phyloP scores from a whole-genome alignment of 2,113 vertebrate species.

The Spheniscus mendiculus region DNA sequence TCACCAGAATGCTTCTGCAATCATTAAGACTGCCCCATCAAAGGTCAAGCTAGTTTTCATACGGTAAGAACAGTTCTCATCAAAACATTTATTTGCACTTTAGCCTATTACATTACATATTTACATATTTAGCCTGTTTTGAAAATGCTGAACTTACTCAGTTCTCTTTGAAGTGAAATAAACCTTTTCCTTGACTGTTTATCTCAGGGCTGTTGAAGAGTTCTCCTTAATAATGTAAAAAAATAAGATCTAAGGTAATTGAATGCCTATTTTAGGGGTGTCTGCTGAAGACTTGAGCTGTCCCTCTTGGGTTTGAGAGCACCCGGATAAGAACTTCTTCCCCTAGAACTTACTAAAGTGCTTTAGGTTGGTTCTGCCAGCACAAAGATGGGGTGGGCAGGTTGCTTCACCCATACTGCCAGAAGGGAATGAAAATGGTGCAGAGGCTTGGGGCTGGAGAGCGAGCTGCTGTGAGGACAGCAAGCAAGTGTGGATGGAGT shows the following conservation, averaged over 20 bases:
- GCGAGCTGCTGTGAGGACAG: not conserved
- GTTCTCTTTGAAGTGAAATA: not conserved
- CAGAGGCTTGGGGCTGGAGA: not conserved
- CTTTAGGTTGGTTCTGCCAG: not conserved
- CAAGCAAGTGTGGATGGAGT: not conserved
- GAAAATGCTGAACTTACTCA: not conserved
- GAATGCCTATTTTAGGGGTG: not conserved
- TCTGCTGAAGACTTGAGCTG: not conserved
- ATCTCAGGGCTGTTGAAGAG: not conserved
- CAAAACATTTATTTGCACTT: not conserved
- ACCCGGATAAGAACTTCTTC: not conserved
- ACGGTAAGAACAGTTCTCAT: conserved; percentile 79
- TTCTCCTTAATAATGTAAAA: not conserved
- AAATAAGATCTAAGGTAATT: not conserved
- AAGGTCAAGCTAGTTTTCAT: conserved; percentile 93
- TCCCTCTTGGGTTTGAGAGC: not conserved
- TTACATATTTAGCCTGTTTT: not conserved
- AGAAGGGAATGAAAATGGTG: not conserved
- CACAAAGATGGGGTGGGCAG: not conserved
- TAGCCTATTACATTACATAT: not conserved
- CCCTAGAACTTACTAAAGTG: not conserved
- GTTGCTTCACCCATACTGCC: not conserved
- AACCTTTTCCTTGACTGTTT: not conserved
- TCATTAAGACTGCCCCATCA: conserved; percentile 89
- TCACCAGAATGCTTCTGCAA: conserved; percentile 95